Base-by-base conservation (phyloP, 2,113 vertebrate species). In the human region DNA sequence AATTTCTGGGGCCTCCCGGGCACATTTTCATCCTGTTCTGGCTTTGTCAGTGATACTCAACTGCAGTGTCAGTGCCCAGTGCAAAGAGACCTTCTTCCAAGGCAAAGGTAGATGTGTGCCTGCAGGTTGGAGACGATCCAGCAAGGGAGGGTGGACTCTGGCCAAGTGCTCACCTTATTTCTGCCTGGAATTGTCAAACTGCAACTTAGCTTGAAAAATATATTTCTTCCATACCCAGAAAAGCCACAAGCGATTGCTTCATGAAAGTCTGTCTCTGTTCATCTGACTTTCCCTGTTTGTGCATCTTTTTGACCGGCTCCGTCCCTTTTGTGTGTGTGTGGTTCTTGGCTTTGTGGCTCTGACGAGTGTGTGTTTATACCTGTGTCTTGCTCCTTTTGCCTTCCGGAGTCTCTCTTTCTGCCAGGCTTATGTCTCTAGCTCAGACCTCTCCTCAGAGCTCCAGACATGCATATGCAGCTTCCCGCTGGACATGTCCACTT, bases 171-270 rank as follows among this genome's bases (percentile, higher is more conserved):
- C 1, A 0, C 68, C 55, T 75, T 45, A 9, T 64, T 76, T 90
- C 94, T 66, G 59, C 81, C 64, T 35, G 6, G 30, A 79, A 88
- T 45, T 52, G 70, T 66, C 92, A 55, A 70, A 50, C 73, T 50
- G 78, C 76, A 88, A 3, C 73, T 88, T 38, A 0, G n/a, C n/a
- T 68, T 96, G 92, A 35, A 76, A 96, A 93, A 45, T 40, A 45
- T 64, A 38, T 61, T 68, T 30, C 40, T 94, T 89, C 40, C 1
- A 17, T 18, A 5, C 50, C 70, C 16, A 10, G 78, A 85, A 88
- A 80, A 91, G 72, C 82, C 78, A 10, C 73, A 12, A 20, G 79
- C 52, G 22, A 3, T 40, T 32, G 6, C 35, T n/a, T 11, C 6
- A 2, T 8, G 16, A 8, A 50, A 50, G 57, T 40, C 87, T 68